Evolutionary conservation across 2,888 invertebrate species (phyloP).

Genomic region (Bembecia ichneumoniformis): DNA sequence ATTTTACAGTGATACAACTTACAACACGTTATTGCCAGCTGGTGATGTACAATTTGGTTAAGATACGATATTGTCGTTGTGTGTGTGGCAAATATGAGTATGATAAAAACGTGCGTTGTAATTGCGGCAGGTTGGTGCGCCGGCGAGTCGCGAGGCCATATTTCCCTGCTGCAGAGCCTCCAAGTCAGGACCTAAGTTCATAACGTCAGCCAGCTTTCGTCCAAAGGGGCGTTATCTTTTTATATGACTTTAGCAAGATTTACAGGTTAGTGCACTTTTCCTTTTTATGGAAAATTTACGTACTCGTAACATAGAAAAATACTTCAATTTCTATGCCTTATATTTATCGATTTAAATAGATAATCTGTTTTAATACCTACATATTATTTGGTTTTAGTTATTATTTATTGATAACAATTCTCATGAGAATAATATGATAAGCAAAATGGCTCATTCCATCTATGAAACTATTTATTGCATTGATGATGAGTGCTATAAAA

Average conservation of each 20-base stretch:
- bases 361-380: no score
- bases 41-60: conserved; percentile 57
- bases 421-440: no score
- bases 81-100: conserved; percentile 16
- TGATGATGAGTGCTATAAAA: no score
- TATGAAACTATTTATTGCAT: no score
- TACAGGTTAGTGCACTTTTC: conserved; percentile 78
- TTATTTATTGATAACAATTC: no score
- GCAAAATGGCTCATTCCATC: no score
- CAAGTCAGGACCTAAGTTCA: conserved; percentile 63
- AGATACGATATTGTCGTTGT: conserved; percentile 17
- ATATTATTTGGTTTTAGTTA: no score
- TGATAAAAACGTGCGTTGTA: conserved; percentile 29
- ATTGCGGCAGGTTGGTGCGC: conserved; percentile 57
- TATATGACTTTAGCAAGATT: conserved; percentile 98
- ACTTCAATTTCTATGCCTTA: background rate
- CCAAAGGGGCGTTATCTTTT: conserved; percentile 92
- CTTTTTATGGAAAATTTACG: background rate
- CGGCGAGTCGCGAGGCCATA: conserved; percentile 47
- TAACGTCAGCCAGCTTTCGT: conserved; percentile 76
- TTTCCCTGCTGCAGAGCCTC: conserved; percentile 47
- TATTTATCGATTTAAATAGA: background rate
- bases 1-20: conserved; percentile 26
- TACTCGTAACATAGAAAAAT: background rate
- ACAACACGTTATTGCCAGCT: conserved; percentile 71